Percentiles rank a stretch among this genome's conserved stretches.
Conservation (phyloP, 2,797 vertebrate genomes). For the Sparidentex hasta region DNA sequence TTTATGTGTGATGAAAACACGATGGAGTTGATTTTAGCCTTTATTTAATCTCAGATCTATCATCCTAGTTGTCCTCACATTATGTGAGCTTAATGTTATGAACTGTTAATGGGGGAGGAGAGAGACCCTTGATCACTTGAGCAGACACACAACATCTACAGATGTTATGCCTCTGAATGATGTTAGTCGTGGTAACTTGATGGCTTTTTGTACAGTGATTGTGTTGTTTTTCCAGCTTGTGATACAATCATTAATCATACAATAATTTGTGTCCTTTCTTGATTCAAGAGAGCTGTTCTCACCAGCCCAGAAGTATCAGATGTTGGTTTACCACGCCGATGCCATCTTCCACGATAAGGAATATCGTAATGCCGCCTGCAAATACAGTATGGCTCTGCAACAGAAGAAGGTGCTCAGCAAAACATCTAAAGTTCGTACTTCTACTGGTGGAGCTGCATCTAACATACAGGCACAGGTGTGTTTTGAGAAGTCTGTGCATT, state of each 20-base stretch:
- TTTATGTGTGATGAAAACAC: too few relatives aligned
- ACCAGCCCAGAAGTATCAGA: conserved; percentile 97
- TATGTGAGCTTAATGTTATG: too few relatives aligned
- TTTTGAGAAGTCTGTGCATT: not conserved
- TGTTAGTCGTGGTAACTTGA: too few relatives aligned
- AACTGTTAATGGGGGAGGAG: too few relatives aligned
- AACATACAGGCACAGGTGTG: conserved; percentile 93
- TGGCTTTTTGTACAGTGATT: too few relatives aligned
- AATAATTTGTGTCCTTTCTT: conserved; percentile 2
- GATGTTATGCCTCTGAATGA: too few relatives aligned
- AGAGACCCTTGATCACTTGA: too few relatives aligned
- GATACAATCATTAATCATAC: too few relatives aligned
- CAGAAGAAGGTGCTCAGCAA: conserved; percentile 99
- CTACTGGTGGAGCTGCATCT: conserved; percentile 91
- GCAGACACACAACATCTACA: too few relatives aligned
- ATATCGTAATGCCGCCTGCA: conserved; percentile 97
- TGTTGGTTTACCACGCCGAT: conserved; percentile 97
- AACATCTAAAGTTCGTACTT: conserved; percentile 97
- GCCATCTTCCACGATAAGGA: conserved; percentile 99
- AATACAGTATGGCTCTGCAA: conserved; percentile 97
- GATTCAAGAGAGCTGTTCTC: conserved; percentile 93
- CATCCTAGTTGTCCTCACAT: too few relatives aligned
- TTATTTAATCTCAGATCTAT: too few relatives aligned
- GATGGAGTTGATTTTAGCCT: too few relatives aligned
- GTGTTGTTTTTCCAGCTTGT: not conserved